These are phyloP conservation scores for Holotrichia oblita DNA, from an alignment of 1,140 invertebrate genomes.

Conservation along the genomic window DNA sequence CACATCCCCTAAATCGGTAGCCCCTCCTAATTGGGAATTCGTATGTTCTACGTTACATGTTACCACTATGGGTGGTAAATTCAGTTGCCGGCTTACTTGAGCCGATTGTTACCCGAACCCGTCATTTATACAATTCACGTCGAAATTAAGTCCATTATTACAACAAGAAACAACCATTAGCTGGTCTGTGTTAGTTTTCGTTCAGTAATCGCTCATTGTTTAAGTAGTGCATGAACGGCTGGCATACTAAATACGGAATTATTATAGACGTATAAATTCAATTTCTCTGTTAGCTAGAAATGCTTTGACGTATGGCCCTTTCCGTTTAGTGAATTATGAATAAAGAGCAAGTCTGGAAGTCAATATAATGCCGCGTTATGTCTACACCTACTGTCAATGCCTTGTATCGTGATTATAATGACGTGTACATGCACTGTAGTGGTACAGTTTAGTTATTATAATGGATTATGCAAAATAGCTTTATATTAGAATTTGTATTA, in stretches of 20 bases:
- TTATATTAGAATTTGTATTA: too few species aligned
- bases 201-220: slow-evolving; percentile 31
- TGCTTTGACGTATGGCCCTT: neutral
- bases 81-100: slow-evolving; percentile 10
- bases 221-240: neutral
- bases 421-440: neutral
- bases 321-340: neutral
- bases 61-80: neutral
- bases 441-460: too few species aligned
- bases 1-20: neutral
- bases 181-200: slow-evolving; percentile 30
- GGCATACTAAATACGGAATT: neutral
- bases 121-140: slow-evolving; percentile 10
- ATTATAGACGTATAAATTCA: slow-evolving; percentile 33
- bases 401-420: neutral
- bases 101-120: slow-evolving; percentile 18
- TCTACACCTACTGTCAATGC: neutral
- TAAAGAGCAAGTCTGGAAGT: neutral
- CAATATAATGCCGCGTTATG: neutral
- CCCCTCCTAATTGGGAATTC: neutral
- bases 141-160: slow-evolving; percentile 37
- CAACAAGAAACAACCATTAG: slow-evolving; percentile 34
- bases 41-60: neutral
- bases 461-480: too few species aligned
- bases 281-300: slow-evolving; percentile 21